Evolutionary conservation across 2,888 invertebrate species (phyloP).

Genomic region (Rugalucina vietnamica): DNA sequence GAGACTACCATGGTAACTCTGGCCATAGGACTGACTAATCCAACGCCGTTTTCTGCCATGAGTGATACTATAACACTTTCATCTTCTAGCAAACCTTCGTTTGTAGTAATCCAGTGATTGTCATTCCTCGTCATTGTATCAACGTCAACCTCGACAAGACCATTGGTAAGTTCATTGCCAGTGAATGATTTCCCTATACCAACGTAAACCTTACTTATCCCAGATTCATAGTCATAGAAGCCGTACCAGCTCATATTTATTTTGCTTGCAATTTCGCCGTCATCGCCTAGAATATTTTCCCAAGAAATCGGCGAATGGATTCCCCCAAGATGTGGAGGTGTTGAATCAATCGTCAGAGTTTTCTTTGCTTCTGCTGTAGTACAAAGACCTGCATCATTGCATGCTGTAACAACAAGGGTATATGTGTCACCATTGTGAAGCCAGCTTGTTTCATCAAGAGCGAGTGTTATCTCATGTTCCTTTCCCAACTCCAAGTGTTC

Average conservation of each 20-base stretch:
- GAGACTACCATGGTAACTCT: conserved; percentile 49
- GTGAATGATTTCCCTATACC: conserved; percentile 49
- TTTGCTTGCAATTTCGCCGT: not conserved
- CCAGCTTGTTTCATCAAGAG: conserved; percentile 33
- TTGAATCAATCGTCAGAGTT: conserved; percentile 63
- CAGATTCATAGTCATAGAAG: conserved; percentile 65
- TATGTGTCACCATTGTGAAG: conserved; percentile 62
- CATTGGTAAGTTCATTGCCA: conserved; percentile 53
- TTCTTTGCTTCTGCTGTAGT: conserved; percentile 38
- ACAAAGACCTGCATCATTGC: conserved; percentile 66
- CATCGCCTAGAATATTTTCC: conserved; percentile 14
- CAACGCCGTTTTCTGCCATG: conserved; percentile 62
- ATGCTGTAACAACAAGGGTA: conserved; percentile 50
- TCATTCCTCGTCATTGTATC: not conserved
- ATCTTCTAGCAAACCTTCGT: conserved; percentile 20
- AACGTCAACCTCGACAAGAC: conserved; percentile 12
- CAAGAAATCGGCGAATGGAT: conserved; percentile 58
- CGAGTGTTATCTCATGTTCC: conserved; percentile 36
- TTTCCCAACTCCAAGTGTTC: conserved; percentile 49
- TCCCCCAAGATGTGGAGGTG: conserved; percentile 69
- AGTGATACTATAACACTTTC: conserved; percentile 55
- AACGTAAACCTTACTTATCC: conserved; percentile 49
- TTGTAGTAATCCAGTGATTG: not conserved
- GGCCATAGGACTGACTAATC: conserved; percentile 47
- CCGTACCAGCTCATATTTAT: conserved; percentile 65